Evolutionary conservation across 2,113 vertebrate species (phyloP), one percentile per base, ranked within the genome.

Genomic region (Bolborhynchus lineola): DNA sequence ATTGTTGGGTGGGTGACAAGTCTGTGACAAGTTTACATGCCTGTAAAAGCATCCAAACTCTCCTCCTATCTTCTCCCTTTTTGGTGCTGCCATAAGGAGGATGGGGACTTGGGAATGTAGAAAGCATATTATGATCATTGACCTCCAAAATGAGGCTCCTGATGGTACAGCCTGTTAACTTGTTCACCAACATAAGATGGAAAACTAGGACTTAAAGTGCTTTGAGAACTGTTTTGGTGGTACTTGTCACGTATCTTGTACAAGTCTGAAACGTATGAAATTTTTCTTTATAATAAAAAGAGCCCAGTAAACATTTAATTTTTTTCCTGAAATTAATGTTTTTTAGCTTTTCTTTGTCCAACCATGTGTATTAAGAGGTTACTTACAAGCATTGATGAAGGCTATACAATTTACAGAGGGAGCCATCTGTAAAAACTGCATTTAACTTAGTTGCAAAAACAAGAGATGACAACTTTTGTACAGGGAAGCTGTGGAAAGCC

Each of bases 31-130:
- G 47, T 49, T 49, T 24, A 49, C 47, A 49, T 35, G 28, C 13
- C 39, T 33, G 21, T 31, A 25, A 19, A 41, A 86, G 41, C 25
- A 37, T 26, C 41, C 26, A 8, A 20, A 57, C 16, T 74, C 11
- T 60, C 28, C 9, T 21, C 6, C n/a, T 17, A 6, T 44, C 17
- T 28, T 57, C 19, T 44, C 1, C 15, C 5, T 25, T 44, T 42
- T 37, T 69, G 42, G 53, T 20, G 20, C 16, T 62, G 47, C 31
- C 6, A 0, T 29, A 9, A 52, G 42, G 53, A 37, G 12, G 14
- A 35, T 0, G 6, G 17, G 33, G 50, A 60, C 31, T 65, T 46
- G 0, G 10, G 17, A 1, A 13, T 7, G 21, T 23, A 35, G 24
- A 35, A 81, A 46, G 55, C 9, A 15, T n/a, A 24, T 28, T 21